Evolutionary conservation across 2,113 vertebrate genomes (phyloP), one percentile per base, ranked within the genome.

Genomic region (Sakesphorus luctuosus): DNA sequence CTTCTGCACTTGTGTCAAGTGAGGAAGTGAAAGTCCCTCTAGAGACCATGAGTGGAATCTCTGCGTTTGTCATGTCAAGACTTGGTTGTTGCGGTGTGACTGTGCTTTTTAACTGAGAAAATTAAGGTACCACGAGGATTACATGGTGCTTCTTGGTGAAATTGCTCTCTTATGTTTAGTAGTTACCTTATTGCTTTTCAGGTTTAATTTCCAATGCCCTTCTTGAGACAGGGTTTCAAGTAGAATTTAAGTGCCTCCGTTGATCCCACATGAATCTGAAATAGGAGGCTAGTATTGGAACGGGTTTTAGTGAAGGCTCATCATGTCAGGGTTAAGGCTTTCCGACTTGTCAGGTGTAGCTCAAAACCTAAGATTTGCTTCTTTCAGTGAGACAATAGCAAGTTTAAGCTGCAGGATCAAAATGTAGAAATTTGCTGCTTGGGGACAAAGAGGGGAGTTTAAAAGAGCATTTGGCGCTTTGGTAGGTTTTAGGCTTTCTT

Each of bases 351-450:
- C 33, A 36, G 23, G 10, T 10, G 20, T 74, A 58, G 47, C 55
- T 76, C 14, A 59, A 47, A 35, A 59, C 28, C 47, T 21, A 18
- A 46, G 13, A 29, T 93, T 84, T 0, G 0, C 1, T 2, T 58
- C 38, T 80, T 73, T 16, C 43, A 63, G 43, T 4, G 7, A 55
- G 33, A 33, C 28, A 36, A 19, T 43, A 73, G 14, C n/a, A 67
- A 23, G 16, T 62, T 46, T 84, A 35, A 56, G 20, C 38, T 80
- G 49, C 47, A 77, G 36, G 31, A 62, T 69, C 36, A 76, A 66
- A 83, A 82, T 56, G 35, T 31, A 50, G 53, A 66, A 90, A 36
- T 88, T 19, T 86, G 47, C 49, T 77, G 17, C 44, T 53, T 87
- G 65, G 5, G 36, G 35, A 23, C 43, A 31, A 79, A n/a, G 44